Percentiles rank a stretch among this genome's conserved stretches.
Evolutionary conservation across 2,888 invertebrate species (phyloP).

Genomic region (Agriotes lineatus): DNA sequence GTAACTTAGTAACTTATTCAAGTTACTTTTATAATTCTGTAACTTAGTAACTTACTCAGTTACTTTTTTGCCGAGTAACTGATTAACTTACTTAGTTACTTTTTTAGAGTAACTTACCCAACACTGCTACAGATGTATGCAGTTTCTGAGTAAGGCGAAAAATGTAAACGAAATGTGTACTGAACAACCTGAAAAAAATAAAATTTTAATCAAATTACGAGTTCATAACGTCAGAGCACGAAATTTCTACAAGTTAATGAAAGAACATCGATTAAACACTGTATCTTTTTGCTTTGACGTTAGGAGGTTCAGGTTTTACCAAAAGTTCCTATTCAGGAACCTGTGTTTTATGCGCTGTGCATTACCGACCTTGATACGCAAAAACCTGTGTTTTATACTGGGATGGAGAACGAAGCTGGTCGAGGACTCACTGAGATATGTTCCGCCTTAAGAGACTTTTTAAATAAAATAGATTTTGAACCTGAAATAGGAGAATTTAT

Average conservation of each 20-base stretch:
- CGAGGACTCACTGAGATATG: slow-evolving; percentile 42
- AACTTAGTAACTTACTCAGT: too few relatives aligned
- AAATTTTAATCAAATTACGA: background rate
- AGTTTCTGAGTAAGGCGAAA: slow-evolving; percentile 34
- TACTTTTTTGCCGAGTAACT: too few relatives aligned
- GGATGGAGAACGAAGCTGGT: slow-evolving; percentile 40
- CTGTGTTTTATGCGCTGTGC: slow-evolving; percentile 43
- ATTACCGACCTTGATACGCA: slow-evolving; percentile 34
- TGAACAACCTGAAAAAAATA: background rate
- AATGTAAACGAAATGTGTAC: slow-evolving; percentile 11
- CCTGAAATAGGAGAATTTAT: slow-evolving; percentile 1
- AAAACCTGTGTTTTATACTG: slow-evolving; percentile 43
- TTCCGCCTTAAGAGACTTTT: slow-evolving; percentile 45
- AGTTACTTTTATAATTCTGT: too few relatives aligned
- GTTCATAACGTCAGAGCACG: slow-evolving; percentile 35
- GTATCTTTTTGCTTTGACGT: slow-evolving; percentile 38
- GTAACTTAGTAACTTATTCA: too few relatives aligned
- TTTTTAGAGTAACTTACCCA: too few relatives aligned
- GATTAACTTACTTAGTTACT: too few relatives aligned
- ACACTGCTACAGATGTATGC: slow-evolving; percentile 32
- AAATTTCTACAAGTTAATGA: slow-evolving; percentile 35
- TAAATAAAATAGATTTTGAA: slow-evolving; percentile 31
- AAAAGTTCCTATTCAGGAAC: slow-evolving; percentile 41
- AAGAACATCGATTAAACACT: slow-evolving; percentile 19
- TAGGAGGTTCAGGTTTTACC: slow-evolving; percentile 19